Base-by-base conservation (phyloP, 35 echinoderm and acorn worm genomes). In the Holothuria glaberrima region DNA sequence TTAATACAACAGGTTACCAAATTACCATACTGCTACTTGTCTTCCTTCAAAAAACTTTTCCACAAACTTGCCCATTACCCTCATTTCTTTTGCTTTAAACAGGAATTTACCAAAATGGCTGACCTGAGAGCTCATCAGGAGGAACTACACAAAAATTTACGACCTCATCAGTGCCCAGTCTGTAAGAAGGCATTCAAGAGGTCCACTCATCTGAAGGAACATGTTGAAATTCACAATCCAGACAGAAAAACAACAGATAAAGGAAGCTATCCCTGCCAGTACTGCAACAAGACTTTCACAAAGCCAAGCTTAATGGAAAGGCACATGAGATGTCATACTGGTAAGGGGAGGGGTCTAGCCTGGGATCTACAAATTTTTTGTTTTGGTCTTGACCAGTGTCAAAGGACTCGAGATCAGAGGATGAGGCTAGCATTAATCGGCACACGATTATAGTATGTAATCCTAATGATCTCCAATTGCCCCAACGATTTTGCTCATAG, bases 101-200 rank as follows among this genome's bases (percentile, higher is more conserved):
- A 94, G 96, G 90, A 94, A 28, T 99, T 99, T 69, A 95, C 93
- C 18, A 89, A 92, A 34, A 94, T 93, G 93, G 59, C 85, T 22
- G 87, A 95, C 36, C 63, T 99, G 36, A 91, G 93, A 38, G 63
- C 76, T n/a, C 97, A 99, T 68, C 93, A 95, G 48, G 63, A 89
- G 31, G 86, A 95, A 20, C 48, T 63, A n/a, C 97, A 99, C 70
- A 85, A 92, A 41, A 70, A 80, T 7, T 25, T 93, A n/a, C 82
- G 97, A 6, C 97, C 97, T 6, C 86, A 88, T 65, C 52, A 90
- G 31, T 99, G 97, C 58, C 44, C 75, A 13, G 90, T 93, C 38
- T 99, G 97, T 68, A 71, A 89, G 90, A 99, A 99, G 78, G 91
- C 87, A 38, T 99, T 99, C 88, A 99, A 99, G 56, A 86, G 97